Percentiles rank a stretch among this genome's conserved stretches.
phyloP scores from a whole-genome alignment of 2,797 vertebrate genomes.

The Adelosebastes latens region DNA sequence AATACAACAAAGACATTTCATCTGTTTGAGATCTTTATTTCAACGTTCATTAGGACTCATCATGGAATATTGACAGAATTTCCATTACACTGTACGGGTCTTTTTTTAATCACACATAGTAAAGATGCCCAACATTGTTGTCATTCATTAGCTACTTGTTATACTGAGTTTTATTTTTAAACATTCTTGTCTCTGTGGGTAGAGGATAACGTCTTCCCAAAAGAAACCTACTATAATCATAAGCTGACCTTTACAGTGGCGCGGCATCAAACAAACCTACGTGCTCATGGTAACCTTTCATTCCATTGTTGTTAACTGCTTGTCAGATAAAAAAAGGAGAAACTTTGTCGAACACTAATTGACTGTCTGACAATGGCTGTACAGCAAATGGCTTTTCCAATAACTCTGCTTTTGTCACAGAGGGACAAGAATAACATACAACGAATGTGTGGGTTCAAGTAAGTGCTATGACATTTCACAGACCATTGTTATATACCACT shows the following conservation, averaged over 20 bases:
- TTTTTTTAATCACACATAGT: background rate
- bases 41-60: too few species aligned
- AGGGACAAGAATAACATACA: slow-evolving; percentile 38
- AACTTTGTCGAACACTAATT: slow-evolving; percentile 57
- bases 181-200: background rate
- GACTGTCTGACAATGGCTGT: slow-evolving; percentile 44
- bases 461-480: slow-evolving; percentile 59
- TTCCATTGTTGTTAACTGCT: slow-evolving; percentile 40
- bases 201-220: background rate
- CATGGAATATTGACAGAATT: too few species aligned
- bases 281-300: slow-evolving; percentile 47
- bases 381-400: slow-evolving; percentile 61
- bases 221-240: slow-evolving; percentile 11
- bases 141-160: background rate
- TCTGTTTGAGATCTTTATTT: too few species aligned
- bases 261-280: slow-evolving; percentile 23
- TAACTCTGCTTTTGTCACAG: slow-evolving; percentile 27
- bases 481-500: background rate
- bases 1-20: too few species aligned
- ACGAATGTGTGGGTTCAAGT: slow-evolving; percentile 16
- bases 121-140: too few species aligned
- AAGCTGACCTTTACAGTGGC: slow-evolving; percentile 44
- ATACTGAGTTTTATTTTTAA: background rate
- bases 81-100: background rate
- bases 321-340: slow-evolving; percentile 47